Evolutionary conservation across 2,888 invertebrate genomes (phyloP).

Genomic region (Hipparchia semele): DNA sequence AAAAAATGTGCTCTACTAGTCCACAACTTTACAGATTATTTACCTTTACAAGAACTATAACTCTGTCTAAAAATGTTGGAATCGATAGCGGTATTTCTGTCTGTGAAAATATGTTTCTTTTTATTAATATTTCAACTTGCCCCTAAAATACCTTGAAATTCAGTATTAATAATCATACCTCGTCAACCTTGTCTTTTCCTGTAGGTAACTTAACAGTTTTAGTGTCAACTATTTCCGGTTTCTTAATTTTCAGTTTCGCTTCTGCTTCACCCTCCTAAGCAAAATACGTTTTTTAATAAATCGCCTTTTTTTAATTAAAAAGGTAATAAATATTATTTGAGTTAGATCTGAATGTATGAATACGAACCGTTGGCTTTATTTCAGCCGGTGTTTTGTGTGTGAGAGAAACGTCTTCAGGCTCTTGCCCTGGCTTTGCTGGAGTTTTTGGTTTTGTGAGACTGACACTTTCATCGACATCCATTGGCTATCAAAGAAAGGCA

Average conservation of each 20-base stretch:
- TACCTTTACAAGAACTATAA: constrained; percentile 69
- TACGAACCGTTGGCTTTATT: constrained; percentile 76
- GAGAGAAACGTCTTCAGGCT: constrained; percentile 75
- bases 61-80: constrained; percentile 54
- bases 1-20: not conserved
- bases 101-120: constrained; percentile 56
- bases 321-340: not conserved
- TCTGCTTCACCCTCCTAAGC: constrained; percentile 71
- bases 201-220: constrained; percentile 73
- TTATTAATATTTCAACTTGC: constrained; percentile 7
- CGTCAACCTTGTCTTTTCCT: constrained; percentile 57
- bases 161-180: constrained; percentile 27
- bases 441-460: constrained; percentile 69
- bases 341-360: constrained; percentile 8
- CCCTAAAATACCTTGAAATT: not conserved
- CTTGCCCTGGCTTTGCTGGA: constrained; percentile 66
- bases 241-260: constrained; percentile 76
- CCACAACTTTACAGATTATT: constrained; percentile 36
- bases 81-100: constrained; percentile 50
- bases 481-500: constrained; percentile 53
- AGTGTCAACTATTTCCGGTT: constrained; percentile 75
- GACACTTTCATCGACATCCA: constrained; percentile 78
- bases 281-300: constrained; percentile 26
- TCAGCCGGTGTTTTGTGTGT: constrained; percentile 79
- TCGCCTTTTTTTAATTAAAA: not conserved